Conservation (phyloP, 2,888 invertebrate species). For the Horisme vitalbata region DNA sequence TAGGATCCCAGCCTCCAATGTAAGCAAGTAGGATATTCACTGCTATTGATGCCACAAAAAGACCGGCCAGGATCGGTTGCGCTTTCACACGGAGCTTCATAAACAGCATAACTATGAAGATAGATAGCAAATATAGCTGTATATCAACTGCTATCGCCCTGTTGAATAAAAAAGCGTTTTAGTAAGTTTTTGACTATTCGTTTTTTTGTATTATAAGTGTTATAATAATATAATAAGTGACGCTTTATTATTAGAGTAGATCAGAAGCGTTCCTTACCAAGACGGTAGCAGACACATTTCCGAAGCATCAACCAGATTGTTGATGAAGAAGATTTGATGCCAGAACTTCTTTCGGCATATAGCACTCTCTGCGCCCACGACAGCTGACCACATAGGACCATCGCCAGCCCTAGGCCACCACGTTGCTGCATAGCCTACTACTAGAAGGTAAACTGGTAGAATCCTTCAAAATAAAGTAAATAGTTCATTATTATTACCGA, state of each 20-base stretch:
- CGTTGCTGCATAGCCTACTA: constrained; percentile 29
- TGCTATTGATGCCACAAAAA: constrained; percentile 13
- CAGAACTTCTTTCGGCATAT: constrained; percentile 56
- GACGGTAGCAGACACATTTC: constrained; percentile 57
- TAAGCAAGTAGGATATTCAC: constrained; percentile 18
- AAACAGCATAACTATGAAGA: constrained; percentile 18
- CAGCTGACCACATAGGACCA: constrained; percentile 21
- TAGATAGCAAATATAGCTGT: constrained; percentile 23
- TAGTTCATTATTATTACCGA: not conserved
- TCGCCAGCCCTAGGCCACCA: constrained; percentile 24
- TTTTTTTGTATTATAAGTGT: too few relatives aligned
- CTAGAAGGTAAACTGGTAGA: constrained; percentile 20
- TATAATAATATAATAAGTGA: too few relatives aligned
- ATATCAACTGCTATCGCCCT: constrained; percentile 30
- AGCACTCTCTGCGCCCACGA: constrained; percentile 45
- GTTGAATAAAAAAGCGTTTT: too few relatives aligned
- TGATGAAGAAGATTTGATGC: constrained; percentile 52
- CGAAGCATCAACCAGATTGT: constrained; percentile 47
- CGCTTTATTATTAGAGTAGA: too few relatives aligned
- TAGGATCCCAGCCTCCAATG: constrained; percentile 17
- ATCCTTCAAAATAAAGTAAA: constrained; percentile 15
- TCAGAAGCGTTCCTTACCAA: too few relatives aligned
- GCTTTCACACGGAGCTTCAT: constrained; percentile 1
- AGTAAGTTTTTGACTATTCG: too few relatives aligned
- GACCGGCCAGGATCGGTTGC: constrained; percentile 1